phyloP scores from a whole-genome alignment of 2,888 invertebrate species.

The Axea sp. region DNA sequence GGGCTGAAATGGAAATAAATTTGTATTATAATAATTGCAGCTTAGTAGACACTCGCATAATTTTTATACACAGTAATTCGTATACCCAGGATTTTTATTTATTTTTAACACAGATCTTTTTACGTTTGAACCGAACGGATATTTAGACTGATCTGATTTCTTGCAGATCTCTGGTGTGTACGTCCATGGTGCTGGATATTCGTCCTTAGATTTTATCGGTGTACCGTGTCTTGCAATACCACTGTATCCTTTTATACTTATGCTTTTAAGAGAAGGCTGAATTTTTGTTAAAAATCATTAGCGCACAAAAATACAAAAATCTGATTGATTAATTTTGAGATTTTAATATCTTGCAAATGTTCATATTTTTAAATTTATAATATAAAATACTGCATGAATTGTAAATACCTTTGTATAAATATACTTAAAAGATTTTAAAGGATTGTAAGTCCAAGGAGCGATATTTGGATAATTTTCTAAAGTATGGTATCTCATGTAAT shows the following conservation, averaged over 20 bases:
- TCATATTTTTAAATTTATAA: too few relatives aligned
- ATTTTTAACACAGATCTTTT: conserved; percentile 60
- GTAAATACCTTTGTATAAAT: conserved; percentile 67
- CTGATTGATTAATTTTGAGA: too few relatives aligned
- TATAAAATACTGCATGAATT: too few relatives aligned
- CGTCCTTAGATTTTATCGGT: conserved; percentile 57
- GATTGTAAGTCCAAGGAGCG: conserved; percentile 70
- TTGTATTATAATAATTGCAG: too few relatives aligned
- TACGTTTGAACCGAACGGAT: conserved; percentile 66
- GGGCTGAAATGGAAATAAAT: conserved; percentile 65
- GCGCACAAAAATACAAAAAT: too few relatives aligned
- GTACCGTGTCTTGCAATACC: conserved; percentile 68
- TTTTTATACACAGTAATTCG: conserved; percentile 27
- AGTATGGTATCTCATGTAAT: conserved; percentile 70
- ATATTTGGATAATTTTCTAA: conserved; percentile 69
- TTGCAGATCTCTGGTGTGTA: conserved; percentile 63
- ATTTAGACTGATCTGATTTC: conserved; percentile 64
- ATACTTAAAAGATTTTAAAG: conserved; percentile 67
- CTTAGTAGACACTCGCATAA: too few relatives aligned
- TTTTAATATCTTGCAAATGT: too few relatives aligned
- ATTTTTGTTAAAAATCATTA: not conserved
- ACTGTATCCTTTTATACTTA: conserved; percentile 73
- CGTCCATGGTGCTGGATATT: conserved; percentile 69
- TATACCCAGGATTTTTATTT: conserved; percentile 71
- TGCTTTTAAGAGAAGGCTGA: conserved; percentile 69